A percentile compares a stretch with the other conserved stretches of the same genome.
phyloP scores from a whole-genome alignment of 92 coral and sea anemone species.

The Nematostella vectensis region DNA sequence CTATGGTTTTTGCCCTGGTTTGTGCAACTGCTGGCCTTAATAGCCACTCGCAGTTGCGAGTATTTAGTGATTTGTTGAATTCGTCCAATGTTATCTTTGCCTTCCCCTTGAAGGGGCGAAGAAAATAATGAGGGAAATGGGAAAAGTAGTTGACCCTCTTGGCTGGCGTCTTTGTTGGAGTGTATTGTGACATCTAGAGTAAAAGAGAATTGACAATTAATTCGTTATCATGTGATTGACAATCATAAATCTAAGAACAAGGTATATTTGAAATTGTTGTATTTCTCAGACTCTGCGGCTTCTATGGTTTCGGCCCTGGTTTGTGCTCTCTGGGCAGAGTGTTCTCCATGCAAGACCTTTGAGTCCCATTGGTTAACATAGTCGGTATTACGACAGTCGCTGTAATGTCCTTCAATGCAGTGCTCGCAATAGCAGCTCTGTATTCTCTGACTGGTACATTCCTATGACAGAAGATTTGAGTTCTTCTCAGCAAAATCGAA shows the following conservation, averaged over 20 bases:
- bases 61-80: no score
- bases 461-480: constrained; percentile 1
- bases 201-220: no score
- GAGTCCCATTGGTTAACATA: constrained; percentile 20
- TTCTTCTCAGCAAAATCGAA: constrained; percentile 18
- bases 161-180: no score
- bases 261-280: constrained; percentile 3
- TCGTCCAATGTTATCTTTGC: no score
- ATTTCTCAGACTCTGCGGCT: constrained; percentile 8
- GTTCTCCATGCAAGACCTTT: constrained; percentile 3
- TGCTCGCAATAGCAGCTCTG: constrained; percentile 23
- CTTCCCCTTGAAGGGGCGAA: no score
- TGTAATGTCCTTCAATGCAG: constrained; percentile 20
- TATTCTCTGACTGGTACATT: constrained; percentile 24
- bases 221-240: no score
- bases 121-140: no score
- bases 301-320: constrained; percentile 5
- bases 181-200: no score
- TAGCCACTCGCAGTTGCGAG: no score
- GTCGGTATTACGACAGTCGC: constrained; percentile 17
- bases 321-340: background rate
- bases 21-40: no score
- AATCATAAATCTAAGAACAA: no score
- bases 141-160: no score
- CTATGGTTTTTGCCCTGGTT: constrained; percentile 1